Evolutionary conservation across 2,888 invertebrate genomes (phyloP), one percentile per base, ranked within the genome.

Genomic region (Micoletzkya japonica): DNA sequence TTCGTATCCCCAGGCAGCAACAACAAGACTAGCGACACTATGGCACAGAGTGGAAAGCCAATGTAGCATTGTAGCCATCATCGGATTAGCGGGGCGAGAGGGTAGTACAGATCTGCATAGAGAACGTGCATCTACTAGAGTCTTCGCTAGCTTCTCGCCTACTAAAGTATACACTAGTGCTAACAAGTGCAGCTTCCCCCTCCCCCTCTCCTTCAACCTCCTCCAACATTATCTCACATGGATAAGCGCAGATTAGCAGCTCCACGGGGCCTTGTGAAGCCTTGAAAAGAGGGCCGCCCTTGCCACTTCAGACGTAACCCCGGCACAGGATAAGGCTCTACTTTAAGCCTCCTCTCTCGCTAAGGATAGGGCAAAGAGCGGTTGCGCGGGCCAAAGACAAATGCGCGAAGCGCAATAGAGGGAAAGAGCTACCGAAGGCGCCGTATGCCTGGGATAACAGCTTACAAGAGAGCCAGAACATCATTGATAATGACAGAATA

Each of bases 121-220:
- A 44, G 44, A 20, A 44, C 10, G 44, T 44, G 44, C 44, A 14
- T n/a, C n/a, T n/a, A n/a, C n/a, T n/a, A n/a, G n/a, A n/a, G n/a
- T n/a, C n/a, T n/a, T n/a, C n/a, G n/a, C n/a, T n/a, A n/a, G n/a
- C n/a, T n/a, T n/a, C n/a, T n/a, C n/a, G n/a, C n/a, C n/a, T n/a
- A n/a, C n/a, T n/a, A n/a, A n/a, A n/a, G n/a, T n/a, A n/a, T n/a
- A n/a, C n/a, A n/a, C n/a, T n/a, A n/a, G n/a, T n/a, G n/a, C 56
- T 56, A 7, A 10, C 34, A 7, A 14, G 17, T 7, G 4, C 28
- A 14, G 4, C 30, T 32, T 58, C 59, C 26, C 59, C 30, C 59
- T 58, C 59, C 26, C 59, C 30, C 59, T 58, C 59, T 30, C 59
- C 26, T 32, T 30, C 32, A 10, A 14, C 26, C 24, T 58, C 59